Evolutionary conservation across 2,113 vertebrate genomes (phyloP).

Genomic region (Heterotilapia buettikoferi): DNA sequence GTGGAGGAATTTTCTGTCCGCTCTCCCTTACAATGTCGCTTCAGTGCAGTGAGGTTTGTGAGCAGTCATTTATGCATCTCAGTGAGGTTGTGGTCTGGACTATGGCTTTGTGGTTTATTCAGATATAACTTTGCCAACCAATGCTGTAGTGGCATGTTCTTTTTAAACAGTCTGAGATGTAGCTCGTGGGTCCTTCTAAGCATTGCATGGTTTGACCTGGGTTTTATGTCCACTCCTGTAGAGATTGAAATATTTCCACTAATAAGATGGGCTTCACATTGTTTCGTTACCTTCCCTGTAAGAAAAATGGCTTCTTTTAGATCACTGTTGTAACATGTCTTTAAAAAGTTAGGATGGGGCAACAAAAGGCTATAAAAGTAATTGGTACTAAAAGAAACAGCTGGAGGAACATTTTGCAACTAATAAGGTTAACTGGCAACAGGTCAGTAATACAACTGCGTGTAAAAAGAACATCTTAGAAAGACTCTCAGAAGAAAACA

Average conservation of each 20-base stretch:
- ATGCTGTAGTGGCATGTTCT: background rate
- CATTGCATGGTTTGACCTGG: background rate
- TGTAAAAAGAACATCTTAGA: background rate
- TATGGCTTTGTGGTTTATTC: background rate
- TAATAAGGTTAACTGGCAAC: background rate
- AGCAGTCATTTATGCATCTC: no score
- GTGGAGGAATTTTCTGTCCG: background rate
- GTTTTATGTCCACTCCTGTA: background rate
- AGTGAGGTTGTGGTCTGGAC: background rate
- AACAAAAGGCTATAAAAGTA: background rate
- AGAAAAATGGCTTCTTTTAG: background rate
- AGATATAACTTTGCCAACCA: background rate
- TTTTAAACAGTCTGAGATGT: background rate
- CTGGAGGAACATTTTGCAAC: background rate
- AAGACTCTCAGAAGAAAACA: background rate
- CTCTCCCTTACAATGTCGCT: fast-evolving
- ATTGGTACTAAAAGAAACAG: background rate
- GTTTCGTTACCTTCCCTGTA: background rate
- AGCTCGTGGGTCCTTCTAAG: background rate
- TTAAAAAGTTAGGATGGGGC: background rate
- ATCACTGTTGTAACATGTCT: background rate
- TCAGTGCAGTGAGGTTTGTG: background rate
- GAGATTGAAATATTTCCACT: background rate
- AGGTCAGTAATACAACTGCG: background rate
- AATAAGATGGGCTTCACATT: background rate